phyloP scores from a whole-genome alignment of 2,888 invertebrate genomes.

The Calameuta idolon region DNA sequence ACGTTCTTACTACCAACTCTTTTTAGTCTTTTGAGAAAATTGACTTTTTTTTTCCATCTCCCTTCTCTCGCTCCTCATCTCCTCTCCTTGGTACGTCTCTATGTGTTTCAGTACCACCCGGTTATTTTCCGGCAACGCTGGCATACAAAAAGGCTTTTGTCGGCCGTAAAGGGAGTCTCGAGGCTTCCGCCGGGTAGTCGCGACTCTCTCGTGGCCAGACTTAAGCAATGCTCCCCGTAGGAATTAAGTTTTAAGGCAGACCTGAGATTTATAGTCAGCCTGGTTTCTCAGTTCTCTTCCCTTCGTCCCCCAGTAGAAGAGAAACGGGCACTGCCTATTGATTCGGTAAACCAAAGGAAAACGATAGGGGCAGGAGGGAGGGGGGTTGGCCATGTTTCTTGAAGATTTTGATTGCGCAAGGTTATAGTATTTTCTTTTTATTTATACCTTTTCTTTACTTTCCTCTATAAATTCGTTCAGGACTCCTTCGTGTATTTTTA shows the following conservation, averaged over 20 bases:
- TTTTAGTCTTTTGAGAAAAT: constrained; percentile 24
- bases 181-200: constrained; percentile 26
- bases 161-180: constrained; percentile 32
- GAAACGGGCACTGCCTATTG: neutral
- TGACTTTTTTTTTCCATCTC: constrained; percentile 14
- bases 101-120: constrained; percentile 8
- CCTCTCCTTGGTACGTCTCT: neutral
- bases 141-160: constrained; percentile 33
- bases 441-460: neutral
- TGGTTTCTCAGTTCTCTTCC: neutral
- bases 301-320: neutral
- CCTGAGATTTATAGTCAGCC: constrained; percentile 44
- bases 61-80: constrained; percentile 5
- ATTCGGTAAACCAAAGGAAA: neutral
- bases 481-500: neutral
- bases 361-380: neutral
- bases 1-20: neutral
- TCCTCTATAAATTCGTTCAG: neutral
- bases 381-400: neutral
- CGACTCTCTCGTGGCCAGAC: neutral
- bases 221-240: constrained; percentile 28
- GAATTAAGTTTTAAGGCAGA: constrained; percentile 52
- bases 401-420: neutral
- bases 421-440: neutral
- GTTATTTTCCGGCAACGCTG: constrained; percentile 30